Evolutionary conservation across 2,888 invertebrate genomes (phyloP), one percentile per base, ranked within the genome.

Genomic region (Drosophila buzzatii): DNA sequence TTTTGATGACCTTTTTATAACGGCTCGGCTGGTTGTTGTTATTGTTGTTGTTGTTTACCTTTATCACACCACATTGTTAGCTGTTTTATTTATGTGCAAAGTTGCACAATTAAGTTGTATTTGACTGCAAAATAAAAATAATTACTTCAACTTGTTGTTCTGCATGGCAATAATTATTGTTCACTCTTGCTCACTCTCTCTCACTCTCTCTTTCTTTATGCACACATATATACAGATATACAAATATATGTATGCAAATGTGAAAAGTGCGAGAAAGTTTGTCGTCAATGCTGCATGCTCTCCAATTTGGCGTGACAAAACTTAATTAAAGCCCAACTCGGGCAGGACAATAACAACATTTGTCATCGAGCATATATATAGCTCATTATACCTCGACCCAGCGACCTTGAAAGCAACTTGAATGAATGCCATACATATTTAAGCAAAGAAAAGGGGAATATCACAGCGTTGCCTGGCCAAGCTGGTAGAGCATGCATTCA

Each of bases 81-180:
- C 70, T 58, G 59, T 59, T 69, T 80, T 75, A 82, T 82, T 82
- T 82, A 82, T 82, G 82, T 55, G 63, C 27, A 80, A 82, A 82
- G 82, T 82, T 82, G 59, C 57, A 80, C 82, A 82, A 82, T 82
- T 73, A 76, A 80, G 57, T 78, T 81, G 69, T 70, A 59, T 74
- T 74, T 77, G 56, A 72, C 76, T 63, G 81, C 65, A 75, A 71
- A 82, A 72, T 70, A 71, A 71, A 71, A 78, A 81, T 77, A 77
- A 79, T 77, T 70, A 74, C 76, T 76, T 55, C 76, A 70, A 66
- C 71, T 78, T 77, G 59, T 55, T 55, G 61, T 49, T 52, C 56
- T 42, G 52, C 56, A 55, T 31, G 62, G 68, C 65, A 72, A 78
- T 74, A 69, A 62, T 73, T 73, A 58, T 51, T 66, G 53, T 3